Percentiles rank a stretch among this genome's conserved stretches.
phyloP scores from a whole-genome alignment of 1,140 invertebrate genomes.

The Pissodes strobi region DNA sequence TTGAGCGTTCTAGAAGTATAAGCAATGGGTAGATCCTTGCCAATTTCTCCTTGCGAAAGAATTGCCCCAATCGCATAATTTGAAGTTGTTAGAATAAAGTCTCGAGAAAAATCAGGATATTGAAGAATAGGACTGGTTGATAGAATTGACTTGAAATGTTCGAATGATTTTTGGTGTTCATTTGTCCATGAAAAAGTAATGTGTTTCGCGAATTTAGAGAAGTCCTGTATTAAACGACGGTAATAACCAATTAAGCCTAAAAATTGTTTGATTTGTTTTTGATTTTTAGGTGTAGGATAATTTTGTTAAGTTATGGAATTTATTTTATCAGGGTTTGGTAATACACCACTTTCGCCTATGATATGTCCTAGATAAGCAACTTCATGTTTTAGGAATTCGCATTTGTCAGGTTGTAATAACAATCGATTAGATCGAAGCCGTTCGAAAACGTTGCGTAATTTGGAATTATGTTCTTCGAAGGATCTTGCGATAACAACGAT shows the following conservation, averaged over 20 bases:
- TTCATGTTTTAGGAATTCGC: constrained; percentile 51
- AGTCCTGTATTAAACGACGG: constrained; percentile 34
- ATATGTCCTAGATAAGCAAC: constrained; percentile 50
- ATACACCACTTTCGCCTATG: constrained; percentile 52
- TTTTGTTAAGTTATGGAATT: constrained; percentile 48
- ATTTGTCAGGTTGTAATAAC: constrained; percentile 50
- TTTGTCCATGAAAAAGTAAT: constrained; percentile 27
- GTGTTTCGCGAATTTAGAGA: constrained; percentile 31
- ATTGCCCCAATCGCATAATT: constrained; percentile 52
- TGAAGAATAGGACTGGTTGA: constrained; percentile 53
- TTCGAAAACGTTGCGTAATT: constrained; percentile 26
- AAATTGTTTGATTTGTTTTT: no score
- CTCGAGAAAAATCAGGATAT: constrained; percentile 49
- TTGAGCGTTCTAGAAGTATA: no score
- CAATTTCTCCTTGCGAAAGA: no score
- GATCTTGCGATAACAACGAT: constrained; percentile 41
- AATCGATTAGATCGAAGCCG: constrained; percentile 19
- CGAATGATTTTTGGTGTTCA: constrained; percentile 48
- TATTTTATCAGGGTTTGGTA: constrained; percentile 56
- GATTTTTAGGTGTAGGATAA: constrained; percentile 51
- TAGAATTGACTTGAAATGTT: constrained; percentile 52
- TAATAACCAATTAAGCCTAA: no score
- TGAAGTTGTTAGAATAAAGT: constrained; percentile 53
- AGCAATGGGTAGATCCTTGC: constrained; percentile 42
- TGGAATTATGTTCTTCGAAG: constrained; percentile 42